These are phyloP conservation scores for Tachuris rubrigastra DNA, from an alignment of 2,113 vertebrate species.

Conservation along the genomic window DNA sequence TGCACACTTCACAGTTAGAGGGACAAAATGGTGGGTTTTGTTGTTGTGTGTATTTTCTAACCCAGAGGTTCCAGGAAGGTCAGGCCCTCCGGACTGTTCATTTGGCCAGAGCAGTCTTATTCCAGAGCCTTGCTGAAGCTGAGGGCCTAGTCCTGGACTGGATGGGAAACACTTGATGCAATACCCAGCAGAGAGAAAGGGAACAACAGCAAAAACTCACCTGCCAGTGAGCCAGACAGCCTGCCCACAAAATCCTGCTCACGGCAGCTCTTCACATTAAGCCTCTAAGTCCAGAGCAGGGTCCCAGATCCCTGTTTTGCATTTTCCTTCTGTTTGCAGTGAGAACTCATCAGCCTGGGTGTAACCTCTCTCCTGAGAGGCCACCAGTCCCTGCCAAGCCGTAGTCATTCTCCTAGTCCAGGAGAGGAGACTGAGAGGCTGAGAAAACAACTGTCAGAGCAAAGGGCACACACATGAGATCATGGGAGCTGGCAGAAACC, in stretches of 20 bases:
- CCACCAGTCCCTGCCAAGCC: background rate
- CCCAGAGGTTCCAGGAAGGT: background rate
- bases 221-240: background rate
- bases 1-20: background rate
- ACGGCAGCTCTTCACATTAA: background rate
- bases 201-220: background rate
- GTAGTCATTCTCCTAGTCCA: background rate
- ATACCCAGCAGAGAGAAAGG: background rate
- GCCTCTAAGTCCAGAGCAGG: background rate
- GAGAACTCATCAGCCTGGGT: background rate
- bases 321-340: background rate
- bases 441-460: background rate
- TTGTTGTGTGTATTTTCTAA: background rate
- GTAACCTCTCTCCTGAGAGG: background rate
- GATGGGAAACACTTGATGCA: background rate
- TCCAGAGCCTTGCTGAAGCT: background rate
- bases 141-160: background rate
- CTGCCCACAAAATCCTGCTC: background rate
- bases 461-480: background rate
- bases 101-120: fast-evolving
- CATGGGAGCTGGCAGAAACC: background rate
- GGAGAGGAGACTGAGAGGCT: background rate
- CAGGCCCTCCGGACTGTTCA: background rate
- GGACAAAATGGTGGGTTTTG: background rate
- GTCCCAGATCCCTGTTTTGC: background rate